A percentile compares a stretch with the other conserved stretches of the same genome.
Conservation (phyloP, 2,797 vertebrate genomes). For the Miichthys miiuy region DNA sequence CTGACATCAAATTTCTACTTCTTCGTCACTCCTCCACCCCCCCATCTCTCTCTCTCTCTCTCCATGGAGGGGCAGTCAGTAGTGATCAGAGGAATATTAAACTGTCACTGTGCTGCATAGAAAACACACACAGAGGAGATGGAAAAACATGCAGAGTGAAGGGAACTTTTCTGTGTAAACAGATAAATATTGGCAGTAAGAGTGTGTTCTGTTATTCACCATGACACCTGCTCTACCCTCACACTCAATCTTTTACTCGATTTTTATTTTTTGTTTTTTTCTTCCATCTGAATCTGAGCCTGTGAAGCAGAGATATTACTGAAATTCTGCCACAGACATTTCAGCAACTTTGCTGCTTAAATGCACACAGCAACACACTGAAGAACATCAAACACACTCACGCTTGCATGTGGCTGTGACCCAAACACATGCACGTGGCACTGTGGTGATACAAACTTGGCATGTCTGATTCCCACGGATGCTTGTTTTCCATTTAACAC, state of each 20-base stretch:
- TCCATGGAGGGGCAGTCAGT: constrained; percentile 27
- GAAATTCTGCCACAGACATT: constrained; percentile 26
- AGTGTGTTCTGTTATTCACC: constrained; percentile 47
- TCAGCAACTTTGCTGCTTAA: constrained; percentile 15
- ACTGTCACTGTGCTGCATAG: constrained; percentile 32
- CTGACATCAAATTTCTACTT: constrained; percentile 43
- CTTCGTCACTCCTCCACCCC: constrained; percentile 15
- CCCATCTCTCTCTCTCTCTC: neutral
- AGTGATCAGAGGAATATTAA: constrained; percentile 45
- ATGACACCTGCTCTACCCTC: constrained; percentile 47
- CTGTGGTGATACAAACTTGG: constrained; percentile 30
- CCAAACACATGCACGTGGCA: constrained; percentile 38
- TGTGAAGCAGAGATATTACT: constrained; percentile 21
- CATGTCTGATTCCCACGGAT: constrained; percentile 16
- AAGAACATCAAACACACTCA: constrained; percentile 22
- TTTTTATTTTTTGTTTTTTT: neutral
- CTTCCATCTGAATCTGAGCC: constrained; percentile 32
- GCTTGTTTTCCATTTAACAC: neutral
- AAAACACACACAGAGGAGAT: constrained; percentile 19
- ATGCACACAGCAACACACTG: neutral
- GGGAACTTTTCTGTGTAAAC: constrained; percentile 50
- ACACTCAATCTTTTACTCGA: neutral
- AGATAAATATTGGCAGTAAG: constrained; percentile 47
- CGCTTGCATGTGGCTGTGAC: neutral
- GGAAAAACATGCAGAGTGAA: constrained; percentile 16